A percentile compares a stretch with the other conserved stretches of the same genome.
Evolutionary conservation across 2,113 vertebrate species (phyloP).

Genomic region (Sorex araneus): DNA sequence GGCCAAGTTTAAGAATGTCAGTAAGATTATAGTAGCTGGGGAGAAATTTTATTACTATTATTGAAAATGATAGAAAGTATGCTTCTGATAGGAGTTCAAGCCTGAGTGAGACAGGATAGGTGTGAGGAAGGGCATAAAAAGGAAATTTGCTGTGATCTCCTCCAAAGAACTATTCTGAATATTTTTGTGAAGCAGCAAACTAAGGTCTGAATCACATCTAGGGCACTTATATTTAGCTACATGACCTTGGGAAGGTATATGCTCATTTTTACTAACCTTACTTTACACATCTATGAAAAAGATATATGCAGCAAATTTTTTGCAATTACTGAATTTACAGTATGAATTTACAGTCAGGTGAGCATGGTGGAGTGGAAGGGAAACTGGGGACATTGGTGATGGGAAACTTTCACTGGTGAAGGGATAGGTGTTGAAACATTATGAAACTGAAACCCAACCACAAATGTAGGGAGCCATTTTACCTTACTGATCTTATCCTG

Average conservation of each 20-base stretch:
- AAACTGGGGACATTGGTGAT: no score
- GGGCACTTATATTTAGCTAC: neutral
- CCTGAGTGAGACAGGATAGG: neutral
- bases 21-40: no score
- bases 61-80: no score
- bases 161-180: neutral
- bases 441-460: no score
- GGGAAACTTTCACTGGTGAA: no score
- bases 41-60: no score
- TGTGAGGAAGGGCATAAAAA: neutral
- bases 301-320: neutral
- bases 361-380: no score
- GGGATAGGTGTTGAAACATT: no score
- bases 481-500: no score
- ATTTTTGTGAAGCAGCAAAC: neutral
- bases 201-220: neutral
- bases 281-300: constrained; percentile 4
- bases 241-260: neutral
- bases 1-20: neutral
- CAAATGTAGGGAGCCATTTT: no score
- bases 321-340: neutral
- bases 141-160: neutral
- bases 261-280: neutral
- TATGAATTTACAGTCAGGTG: no score
- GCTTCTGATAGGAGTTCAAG: neutral